Evolutionary conservation across 2,797 vertebrate species (phyloP).

Genomic region (Eurystomus glaucurus): DNA sequence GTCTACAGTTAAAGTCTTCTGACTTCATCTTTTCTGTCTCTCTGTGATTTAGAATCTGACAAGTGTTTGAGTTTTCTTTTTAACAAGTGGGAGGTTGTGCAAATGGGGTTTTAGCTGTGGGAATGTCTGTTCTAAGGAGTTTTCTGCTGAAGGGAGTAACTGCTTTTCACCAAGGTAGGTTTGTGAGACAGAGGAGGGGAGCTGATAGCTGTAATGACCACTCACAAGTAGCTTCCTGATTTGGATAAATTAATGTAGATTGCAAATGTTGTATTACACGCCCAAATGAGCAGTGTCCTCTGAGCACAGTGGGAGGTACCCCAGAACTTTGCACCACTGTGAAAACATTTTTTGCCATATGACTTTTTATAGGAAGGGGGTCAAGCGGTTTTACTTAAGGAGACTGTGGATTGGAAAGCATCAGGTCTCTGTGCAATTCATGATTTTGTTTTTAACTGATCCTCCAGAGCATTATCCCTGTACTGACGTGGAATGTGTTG

Average conservation of each 20-base stretch:
- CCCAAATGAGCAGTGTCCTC: not conserved
- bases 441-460: not conserved
- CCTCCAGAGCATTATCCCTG: not conserved
- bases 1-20: not conserved
- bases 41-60: accelerated
- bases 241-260: not conserved
- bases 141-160: not conserved
- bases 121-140: not conserved
- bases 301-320: not conserved
- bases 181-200: not conserved
- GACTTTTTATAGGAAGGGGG: not conserved
- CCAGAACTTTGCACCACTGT: not conserved
- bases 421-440: not conserved
- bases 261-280: not conserved
- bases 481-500: not conserved
- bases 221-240: not conserved
- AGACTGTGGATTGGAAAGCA: not conserved
- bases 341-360: not conserved
- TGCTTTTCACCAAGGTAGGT: not conserved
- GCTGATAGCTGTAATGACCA: not conserved
- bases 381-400: not conserved
- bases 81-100: not conserved
- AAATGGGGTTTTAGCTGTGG: not conserved
- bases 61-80: not conserved
- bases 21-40: not conserved